Percentiles rank a stretch among this genome's conserved stretches.
Conservation (phyloP, 2,888 invertebrate species). For the Idaea biselata region DNA sequence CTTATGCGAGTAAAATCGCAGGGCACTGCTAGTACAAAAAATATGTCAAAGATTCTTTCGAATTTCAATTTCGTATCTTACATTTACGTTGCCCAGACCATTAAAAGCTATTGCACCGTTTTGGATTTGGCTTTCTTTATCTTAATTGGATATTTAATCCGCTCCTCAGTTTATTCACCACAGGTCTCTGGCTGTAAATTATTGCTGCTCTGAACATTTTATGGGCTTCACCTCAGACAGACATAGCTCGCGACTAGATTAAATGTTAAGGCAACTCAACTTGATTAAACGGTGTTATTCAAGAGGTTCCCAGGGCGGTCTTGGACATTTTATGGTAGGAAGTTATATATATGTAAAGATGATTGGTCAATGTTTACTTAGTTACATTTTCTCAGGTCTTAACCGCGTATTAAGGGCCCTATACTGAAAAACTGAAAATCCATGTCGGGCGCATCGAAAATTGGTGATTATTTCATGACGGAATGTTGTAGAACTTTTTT, state of each 20-base stretch:
- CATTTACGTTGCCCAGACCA: too few species aligned
- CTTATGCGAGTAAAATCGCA: too few species aligned
- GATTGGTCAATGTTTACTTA: neutral
- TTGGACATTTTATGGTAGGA: neutral
- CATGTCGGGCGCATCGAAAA: too few species aligned
- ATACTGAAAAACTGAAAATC: too few species aligned
- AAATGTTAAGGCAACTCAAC: neutral
- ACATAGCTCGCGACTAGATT: neutral
- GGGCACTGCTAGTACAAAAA: too few species aligned
- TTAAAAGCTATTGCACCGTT: neutral
- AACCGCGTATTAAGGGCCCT: too few species aligned
- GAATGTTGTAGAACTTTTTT: too few species aligned
- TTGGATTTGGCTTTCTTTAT: neutral
- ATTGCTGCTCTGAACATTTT: neutral
- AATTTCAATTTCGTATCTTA: too few species aligned
- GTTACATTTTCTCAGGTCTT: too few species aligned
- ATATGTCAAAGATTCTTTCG: too few species aligned
- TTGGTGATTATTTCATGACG: too few species aligned
- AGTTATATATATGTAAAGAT: neutral
- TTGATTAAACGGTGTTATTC: neutral
- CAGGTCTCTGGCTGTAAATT: neutral
- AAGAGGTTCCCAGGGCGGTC: neutral
- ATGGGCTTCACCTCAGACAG: neutral
- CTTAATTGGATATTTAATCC: neutral
- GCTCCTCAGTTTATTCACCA: neutral